A percentile compares a stretch with the other conserved stretches of the same genome.
These are phyloP conservation scores for Myotis brandtii DNA, from an alignment of 2,113 vertebrate genomes.

Conservation along the genomic window DNA sequence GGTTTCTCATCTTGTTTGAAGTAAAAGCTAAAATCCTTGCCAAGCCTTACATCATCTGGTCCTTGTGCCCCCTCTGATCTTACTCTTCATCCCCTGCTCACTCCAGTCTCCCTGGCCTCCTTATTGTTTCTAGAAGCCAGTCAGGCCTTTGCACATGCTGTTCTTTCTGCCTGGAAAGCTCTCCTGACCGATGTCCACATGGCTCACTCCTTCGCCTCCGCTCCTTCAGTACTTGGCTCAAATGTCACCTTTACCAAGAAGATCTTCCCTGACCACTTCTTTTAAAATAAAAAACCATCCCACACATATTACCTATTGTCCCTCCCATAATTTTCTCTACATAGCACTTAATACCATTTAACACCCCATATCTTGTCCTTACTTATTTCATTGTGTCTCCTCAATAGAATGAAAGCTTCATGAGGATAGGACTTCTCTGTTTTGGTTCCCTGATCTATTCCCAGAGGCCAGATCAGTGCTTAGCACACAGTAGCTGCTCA, in stretches of 20 bases:
- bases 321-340: not conserved
- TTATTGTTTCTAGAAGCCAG: not conserved
- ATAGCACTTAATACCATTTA: not conserved
- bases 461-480: not conserved
- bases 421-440: not conserved
- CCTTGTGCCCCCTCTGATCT: not conserved
- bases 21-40: not conserved
- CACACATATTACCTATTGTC: not conserved
- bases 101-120: not conserved
- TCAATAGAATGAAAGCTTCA: slow-evolving; percentile 39
- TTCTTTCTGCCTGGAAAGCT: not conserved
- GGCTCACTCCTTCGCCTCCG: not conserved
- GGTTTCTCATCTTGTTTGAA: not conserved
- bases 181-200: not conserved
- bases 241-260: not conserved
- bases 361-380: not conserved
- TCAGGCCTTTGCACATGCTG: not conserved
- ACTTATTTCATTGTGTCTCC: not conserved
- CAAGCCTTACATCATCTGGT: not conserved
- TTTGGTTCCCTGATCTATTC: not conserved
- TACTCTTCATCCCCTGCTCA: not conserved
- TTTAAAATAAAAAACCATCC: not conserved
- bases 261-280: not conserved
- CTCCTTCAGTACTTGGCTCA: not conserved
- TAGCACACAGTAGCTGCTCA: not conserved